Percentiles rank a stretch among this genome's conserved stretches.
These are phyloP conservation scores for Alitta virens DNA, from an alignment of 2,888 invertebrate genomes.

Conservation along the genomic window DNA sequence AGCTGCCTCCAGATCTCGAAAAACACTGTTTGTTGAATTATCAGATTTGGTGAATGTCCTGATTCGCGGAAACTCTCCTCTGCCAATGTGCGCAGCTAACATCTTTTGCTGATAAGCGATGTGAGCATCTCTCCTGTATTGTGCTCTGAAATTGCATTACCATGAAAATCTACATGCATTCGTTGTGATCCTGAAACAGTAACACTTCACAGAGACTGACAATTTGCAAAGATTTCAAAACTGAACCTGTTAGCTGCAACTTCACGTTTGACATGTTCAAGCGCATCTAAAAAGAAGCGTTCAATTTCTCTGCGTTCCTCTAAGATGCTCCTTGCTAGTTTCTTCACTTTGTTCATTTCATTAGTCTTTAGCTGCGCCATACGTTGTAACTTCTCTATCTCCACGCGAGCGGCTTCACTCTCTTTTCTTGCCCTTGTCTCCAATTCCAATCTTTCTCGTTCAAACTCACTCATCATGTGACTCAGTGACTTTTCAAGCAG, in stretches of 20 bases:
- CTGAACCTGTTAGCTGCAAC: slow-evolving; percentile 50
- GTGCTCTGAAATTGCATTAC: slow-evolving; percentile 39
- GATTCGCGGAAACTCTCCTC: slow-evolving; percentile 52
- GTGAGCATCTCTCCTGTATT: slow-evolving; percentile 54
- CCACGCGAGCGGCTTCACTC: slow-evolving; percentile 45
- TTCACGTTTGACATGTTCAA: slow-evolving; percentile 53
- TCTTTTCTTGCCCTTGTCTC: slow-evolving; percentile 37
- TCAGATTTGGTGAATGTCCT: slow-evolving; percentile 53
- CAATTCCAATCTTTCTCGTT: slow-evolving; percentile 40
- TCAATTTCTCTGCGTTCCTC: slow-evolving; percentile 56
- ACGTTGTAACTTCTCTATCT: slow-evolving; percentile 51
- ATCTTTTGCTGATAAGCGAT: slow-evolving; percentile 53
- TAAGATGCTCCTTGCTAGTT: slow-evolving; percentile 54
- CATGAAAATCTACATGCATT: too few species aligned
- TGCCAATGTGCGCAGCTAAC: slow-evolving; percentile 51
- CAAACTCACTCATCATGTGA: slow-evolving; percentile 54
- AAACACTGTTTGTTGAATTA: slow-evolving; percentile 56
- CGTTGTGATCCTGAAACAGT: too few species aligned
- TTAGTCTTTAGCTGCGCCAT: slow-evolving; percentile 53
- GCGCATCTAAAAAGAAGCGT: slow-evolving; percentile 52
- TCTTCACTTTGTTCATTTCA: slow-evolving; percentile 55
- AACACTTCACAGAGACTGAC: too few species aligned
- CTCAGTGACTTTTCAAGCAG: slow-evolving; percentile 52
- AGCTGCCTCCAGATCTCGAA: slow-evolving; percentile 54
- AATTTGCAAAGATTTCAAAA: too few species aligned